Evolutionary conservation across 2,888 invertebrate species (phyloP), one percentile per base, ranked within the genome.

Genomic region (Cotesia congregata): DNA sequence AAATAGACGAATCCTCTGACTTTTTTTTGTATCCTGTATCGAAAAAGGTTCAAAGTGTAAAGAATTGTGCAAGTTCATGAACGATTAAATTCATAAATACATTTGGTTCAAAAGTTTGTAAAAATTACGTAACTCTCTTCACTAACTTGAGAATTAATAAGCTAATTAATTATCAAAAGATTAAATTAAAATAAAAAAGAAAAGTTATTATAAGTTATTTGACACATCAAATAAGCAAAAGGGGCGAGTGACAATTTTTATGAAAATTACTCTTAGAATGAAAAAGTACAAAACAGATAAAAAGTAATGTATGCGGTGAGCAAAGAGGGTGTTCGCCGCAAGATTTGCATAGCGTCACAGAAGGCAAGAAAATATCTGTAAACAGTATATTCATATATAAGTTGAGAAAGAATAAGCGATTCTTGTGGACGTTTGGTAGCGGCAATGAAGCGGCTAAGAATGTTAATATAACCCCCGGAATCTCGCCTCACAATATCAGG

Each of bases 271-370:
- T 83, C 78, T 79, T 79, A 83, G 82, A 72, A 60, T 72, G 85
- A 83, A 85, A 85, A 87, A 86, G 87, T 84, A 85, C 82, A 82
- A 85, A 85, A 85, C 84, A 85, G 84, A 88, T 88, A 87, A 87
- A 87, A 88, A 86, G 82, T 88, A 88, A 88, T 88, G 82, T 87
- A 88, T 87, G 86, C 87, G 82, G 77, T 65, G 76, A 77, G 79
- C 64, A 39, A 50, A 7, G 77, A 80, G 80, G 76, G 77, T 60
- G 75, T 76, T n/a, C 75, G 77, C 77, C 79, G 77, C 72, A 77
- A 64, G 83, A 87, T 87, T 87, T 86, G 83, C 87, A 86, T 87
- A 86, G 83, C 81, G 80, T 77, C 59, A 41, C 74, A 60, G 15
- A 6, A 68, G 68, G 17, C 39, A 62, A 60, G 15, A 67, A 74